Evolutionary conservation across 2,797 vertebrate species (phyloP).

Genomic region (Typhlichthys eigenmanni): DNA sequence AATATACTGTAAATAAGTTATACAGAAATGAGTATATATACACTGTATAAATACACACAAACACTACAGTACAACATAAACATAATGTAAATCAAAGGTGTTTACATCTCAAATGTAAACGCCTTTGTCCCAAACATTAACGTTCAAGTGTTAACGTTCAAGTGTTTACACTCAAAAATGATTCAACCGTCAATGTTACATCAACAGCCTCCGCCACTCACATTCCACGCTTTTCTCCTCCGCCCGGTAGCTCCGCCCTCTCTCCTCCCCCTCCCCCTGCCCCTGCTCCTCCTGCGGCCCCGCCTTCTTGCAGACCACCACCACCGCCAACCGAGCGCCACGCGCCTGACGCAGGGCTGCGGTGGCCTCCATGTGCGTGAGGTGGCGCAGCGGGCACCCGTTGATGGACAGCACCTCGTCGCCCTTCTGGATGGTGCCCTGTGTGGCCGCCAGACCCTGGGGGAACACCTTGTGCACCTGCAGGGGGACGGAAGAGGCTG

Average conservation of each 20-base stretch:
- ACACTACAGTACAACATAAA: too few relatives aligned
- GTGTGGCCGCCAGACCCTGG: conserved; percentile 85
- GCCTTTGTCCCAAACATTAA: too few relatives aligned
- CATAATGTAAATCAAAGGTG: too few relatives aligned
- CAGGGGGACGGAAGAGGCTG: not conserved
- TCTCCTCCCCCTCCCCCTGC: conserved; percentile 7
- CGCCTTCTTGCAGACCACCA: conserved; percentile 82
- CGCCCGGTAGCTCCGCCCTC: conserved; percentile 14
- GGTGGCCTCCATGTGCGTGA: conserved; percentile 83
- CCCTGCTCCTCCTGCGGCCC: conserved; percentile 44
- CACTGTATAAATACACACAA: too few relatives aligned
- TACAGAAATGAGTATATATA: too few relatives aligned
- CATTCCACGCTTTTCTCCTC: conserved; percentile 40
- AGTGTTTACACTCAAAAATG: too few relatives aligned
- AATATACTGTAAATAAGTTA: too few relatives aligned
- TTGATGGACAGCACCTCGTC: conserved; percentile 93
- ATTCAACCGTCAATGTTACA: too few relatives aligned
- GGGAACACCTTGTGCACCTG: conserved; percentile 94
- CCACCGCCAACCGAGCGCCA: conserved; percentile 82
- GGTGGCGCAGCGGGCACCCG: conserved; percentile 85
- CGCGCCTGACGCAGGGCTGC: conserved; percentile 85
- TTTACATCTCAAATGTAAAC: too few relatives aligned
- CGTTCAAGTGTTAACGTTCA: too few relatives aligned
- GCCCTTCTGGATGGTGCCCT: conserved; percentile 94
- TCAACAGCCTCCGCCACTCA: conserved; percentile 20